A percentile compares a stretch with the other conserved stretches of the same genome.
These are phyloP conservation scores for Salminus brasiliensis DNA, from an alignment of 2,113 vertebrate species.

Conservation along the genomic window DNA sequence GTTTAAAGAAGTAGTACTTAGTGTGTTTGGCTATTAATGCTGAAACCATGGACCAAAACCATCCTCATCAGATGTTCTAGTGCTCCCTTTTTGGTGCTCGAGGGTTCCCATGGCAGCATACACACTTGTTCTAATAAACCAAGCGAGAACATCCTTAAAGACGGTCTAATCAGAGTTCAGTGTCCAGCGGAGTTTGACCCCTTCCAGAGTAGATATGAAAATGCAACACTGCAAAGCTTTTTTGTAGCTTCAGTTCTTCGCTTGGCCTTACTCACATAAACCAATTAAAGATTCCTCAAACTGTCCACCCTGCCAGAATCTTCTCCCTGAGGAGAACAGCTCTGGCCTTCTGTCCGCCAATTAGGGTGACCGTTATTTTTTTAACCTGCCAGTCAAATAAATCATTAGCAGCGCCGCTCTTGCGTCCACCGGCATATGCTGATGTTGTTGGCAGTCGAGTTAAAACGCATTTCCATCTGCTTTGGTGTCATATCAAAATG, in stretches of 20 bases:
- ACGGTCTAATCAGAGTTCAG: too few species aligned
- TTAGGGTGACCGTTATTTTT: neutral
- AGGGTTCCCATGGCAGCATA: too few species aligned
- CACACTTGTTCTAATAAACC: too few species aligned
- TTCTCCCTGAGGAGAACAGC: neutral
- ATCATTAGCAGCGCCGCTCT: neutral
- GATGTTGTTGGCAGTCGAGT: neutral
- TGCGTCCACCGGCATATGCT: neutral
- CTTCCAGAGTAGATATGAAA: too few species aligned
- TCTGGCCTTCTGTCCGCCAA: neutral
- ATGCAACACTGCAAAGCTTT: too few species aligned
- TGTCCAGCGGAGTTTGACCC: too few species aligned
- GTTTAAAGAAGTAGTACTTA: too few species aligned
- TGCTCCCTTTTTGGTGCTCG: too few species aligned
- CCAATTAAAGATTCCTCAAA: conserved; percentile 19
- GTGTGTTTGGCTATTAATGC: too few species aligned
- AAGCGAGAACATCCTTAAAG: too few species aligned
- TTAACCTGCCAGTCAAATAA: conserved; percentile 2
- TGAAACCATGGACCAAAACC: too few species aligned
- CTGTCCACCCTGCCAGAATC: neutral
- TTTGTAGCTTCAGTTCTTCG: neutral
- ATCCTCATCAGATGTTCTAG: too few species aligned
- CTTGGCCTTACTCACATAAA: neutral
- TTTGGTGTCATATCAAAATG: neutral
- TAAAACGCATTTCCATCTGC: neutral